Evolutionary conservation across 1,140 invertebrate species (phyloP).

Genomic region (Drosophila lacteicornis): DNA sequence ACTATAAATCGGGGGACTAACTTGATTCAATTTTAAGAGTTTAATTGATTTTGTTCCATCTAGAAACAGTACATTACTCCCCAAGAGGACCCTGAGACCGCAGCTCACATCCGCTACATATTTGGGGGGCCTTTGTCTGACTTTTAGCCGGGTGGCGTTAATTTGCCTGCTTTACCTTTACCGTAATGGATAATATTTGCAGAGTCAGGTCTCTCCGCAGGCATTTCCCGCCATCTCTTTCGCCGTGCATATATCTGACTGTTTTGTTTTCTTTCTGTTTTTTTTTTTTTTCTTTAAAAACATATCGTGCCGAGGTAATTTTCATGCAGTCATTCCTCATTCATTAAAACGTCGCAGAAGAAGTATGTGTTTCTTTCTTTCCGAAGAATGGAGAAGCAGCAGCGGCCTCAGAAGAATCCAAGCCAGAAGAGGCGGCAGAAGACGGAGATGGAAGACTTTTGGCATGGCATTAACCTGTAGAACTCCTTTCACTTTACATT

Average conservation of each 20-base stretch:
- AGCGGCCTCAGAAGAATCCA: slow-evolving; percentile 5
- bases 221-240: slow-evolving; percentile 12
- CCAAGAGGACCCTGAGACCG: too few species aligned
- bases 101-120: slow-evolving; percentile 15
- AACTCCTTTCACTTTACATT: slow-evolving; percentile 82
- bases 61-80: too few species aligned
- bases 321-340: slow-evolving; percentile 75
- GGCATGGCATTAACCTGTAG: slow-evolving; percentile 75
- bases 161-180: slow-evolving; percentile 24
- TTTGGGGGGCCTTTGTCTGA: slow-evolving; percentile 13
- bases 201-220: slow-evolving; percentile 15
- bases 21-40: too few species aligned
- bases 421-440: slow-evolving; percentile 4
- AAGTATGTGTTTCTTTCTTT: slow-evolving; percentile 10
- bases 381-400: slow-evolving; percentile 20
- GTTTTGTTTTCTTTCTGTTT: neutral
- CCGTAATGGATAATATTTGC: slow-evolving; percentile 37
- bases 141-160: slow-evolving; percentile 37
- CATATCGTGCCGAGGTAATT: slow-evolving; percentile 61
- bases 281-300: neutral
- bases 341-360: slow-evolving; percentile 60
- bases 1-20: too few species aligned
- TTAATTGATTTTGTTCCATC: too few species aligned
- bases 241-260: slow-evolving; percentile 5
- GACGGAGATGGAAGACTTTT: slow-evolving; percentile 34